Conservation (phyloP, 2,113 vertebrate species). For the Macrotus californicus region DNA sequence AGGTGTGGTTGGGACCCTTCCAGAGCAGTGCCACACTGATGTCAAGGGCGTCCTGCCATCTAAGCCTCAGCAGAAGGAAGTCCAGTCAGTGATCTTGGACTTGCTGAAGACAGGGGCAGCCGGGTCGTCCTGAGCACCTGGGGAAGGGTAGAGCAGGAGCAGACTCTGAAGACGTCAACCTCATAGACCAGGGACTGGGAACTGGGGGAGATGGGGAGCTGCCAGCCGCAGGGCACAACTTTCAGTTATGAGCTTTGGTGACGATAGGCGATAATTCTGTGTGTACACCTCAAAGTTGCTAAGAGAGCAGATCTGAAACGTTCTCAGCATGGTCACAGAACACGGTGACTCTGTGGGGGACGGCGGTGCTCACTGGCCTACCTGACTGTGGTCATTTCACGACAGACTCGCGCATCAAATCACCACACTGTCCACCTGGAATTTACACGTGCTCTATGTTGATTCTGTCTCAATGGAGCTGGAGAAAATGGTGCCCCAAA, state of each 20-base stretch:
- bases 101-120: background rate
- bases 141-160: background rate
- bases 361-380: background rate
- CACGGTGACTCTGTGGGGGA: background rate
- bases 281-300: background rate
- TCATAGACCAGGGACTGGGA: background rate
- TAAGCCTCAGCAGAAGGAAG: background rate
- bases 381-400: background rate
- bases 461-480: background rate
- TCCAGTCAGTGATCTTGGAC: background rate
- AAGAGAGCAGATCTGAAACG: background rate
- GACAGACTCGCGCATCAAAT: background rate
- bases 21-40: accelerated
- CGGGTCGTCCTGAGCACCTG: background rate
- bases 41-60: background rate
- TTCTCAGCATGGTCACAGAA: background rate
- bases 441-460: background rate
- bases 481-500: accelerated
- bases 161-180: background rate
- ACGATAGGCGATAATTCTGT: background rate
- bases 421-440: background rate
- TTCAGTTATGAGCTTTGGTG: background rate
- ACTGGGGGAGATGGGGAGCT: too few species aligned
- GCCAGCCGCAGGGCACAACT: background rate
- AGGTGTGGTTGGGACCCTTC: background rate